Percentiles rank a stretch among this genome's conserved stretches.
Evolutionary conservation across 1,140 invertebrate genomes (phyloP).

Genomic region (Leptopilina clavipes): DNA sequence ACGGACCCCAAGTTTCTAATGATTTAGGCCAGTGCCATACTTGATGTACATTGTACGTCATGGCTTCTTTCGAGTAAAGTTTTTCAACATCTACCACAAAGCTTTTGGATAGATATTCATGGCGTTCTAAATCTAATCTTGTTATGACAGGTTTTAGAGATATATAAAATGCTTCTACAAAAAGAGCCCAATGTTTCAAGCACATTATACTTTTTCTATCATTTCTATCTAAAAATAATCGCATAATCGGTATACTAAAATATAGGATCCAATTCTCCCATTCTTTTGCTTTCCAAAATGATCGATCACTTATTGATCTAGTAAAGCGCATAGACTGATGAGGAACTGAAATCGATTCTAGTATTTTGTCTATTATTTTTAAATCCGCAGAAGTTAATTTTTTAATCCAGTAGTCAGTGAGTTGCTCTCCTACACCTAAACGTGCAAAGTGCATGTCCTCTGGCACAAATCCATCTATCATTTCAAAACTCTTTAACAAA

Average conservation of each 20-base stretch:
- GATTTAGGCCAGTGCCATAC: conserved; percentile 34
- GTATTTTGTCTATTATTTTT: conserved; percentile 26
- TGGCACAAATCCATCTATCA: conserved; percentile 42
- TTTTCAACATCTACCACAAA: conserved; percentile 16
- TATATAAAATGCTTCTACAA: conserved; percentile 37
- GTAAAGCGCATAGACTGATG: conserved; percentile 40
- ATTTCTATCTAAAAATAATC: not conserved
- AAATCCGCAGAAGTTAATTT: conserved; percentile 23
- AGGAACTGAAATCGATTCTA: conserved; percentile 32
- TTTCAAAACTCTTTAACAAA: conserved; percentile 26
- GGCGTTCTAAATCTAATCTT: not conserved
- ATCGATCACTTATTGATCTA: conserved; percentile 37
- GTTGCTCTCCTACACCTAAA: conserved; percentile 42
- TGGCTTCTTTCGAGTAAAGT: conserved; percentile 36
- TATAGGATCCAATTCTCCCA: too few species aligned
- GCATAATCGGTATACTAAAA: conserved; percentile 41
- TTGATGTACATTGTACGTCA: conserved; percentile 15
- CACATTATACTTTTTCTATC: not conserved
- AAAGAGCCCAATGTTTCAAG: conserved; percentile 42
- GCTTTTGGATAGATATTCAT: not conserved
- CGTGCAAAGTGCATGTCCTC: conserved; percentile 47
- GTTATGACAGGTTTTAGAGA: conserved; percentile 19
- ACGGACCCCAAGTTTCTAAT: conserved; percentile 22
- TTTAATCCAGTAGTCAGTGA: conserved; percentile 43
- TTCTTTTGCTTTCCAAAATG: conserved; percentile 48